These are phyloP conservation scores for Entomyzon cyanotis DNA, from an alignment of 2,113 vertebrate genomes.

Conservation along the genomic window DNA sequence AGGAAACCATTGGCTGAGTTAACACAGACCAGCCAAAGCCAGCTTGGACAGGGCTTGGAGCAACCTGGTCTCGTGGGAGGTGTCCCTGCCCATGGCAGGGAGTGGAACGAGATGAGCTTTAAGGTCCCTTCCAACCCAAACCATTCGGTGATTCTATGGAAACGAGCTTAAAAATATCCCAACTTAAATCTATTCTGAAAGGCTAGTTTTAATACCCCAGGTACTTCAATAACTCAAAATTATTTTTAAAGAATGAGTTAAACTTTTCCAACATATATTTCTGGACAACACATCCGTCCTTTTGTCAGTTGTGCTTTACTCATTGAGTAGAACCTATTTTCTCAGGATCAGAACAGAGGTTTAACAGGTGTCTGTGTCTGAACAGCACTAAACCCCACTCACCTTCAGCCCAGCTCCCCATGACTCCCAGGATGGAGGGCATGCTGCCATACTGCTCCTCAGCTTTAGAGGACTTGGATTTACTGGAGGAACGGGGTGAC, in stretches of 20 bases:
- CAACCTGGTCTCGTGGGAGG: not conserved
- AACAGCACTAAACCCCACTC: not conserved
- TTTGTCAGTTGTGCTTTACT: not conserved
- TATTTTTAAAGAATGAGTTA: not conserved
- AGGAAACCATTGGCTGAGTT: fast-evolving
- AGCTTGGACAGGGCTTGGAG: not conserved
- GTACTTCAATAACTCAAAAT: not conserved
- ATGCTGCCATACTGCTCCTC: constrained; percentile 81
- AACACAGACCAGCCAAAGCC: not conserved
- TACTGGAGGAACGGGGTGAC: not conserved
- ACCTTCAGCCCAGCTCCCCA: constrained; percentile 86
- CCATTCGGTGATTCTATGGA: not conserved
- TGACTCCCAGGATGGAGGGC: constrained; percentile 79
- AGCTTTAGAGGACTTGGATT: constrained; percentile 71
- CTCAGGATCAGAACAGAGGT: fast-evolving
- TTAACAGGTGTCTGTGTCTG: not conserved
- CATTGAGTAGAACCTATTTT: fast-evolving
- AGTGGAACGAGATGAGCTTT: not conserved
- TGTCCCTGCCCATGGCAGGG: not conserved
- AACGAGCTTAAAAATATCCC: not conserved
- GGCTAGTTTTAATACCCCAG: not conserved
- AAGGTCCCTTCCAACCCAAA: not conserved
- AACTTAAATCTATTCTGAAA: not conserved
- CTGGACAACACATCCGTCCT: not conserved
- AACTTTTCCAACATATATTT: not conserved